Evolutionary conservation across 2,113 vertebrate genomes (phyloP).

Genomic region (Macrotus californicus): DNA sequence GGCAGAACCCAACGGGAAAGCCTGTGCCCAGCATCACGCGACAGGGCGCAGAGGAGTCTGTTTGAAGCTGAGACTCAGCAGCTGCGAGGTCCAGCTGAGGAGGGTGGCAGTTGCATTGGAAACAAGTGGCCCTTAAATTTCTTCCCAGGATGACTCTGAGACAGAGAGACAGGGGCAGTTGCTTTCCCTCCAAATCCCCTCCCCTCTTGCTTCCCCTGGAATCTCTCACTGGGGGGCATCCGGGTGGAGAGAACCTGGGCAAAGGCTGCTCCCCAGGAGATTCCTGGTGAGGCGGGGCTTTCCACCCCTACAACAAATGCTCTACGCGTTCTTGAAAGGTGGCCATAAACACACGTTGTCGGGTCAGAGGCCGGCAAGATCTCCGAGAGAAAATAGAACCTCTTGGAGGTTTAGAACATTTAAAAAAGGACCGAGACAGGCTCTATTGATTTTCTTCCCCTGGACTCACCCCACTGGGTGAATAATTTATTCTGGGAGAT

Average conservation of each 20-base stretch:
- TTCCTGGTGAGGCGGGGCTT: neutral
- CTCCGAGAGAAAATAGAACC: slow-evolving; percentile 31
- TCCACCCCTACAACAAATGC: neutral
- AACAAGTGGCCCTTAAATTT: slow-evolving; percentile 51
- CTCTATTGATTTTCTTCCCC: slow-evolving; percentile 53
- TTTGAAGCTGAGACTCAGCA: neutral
- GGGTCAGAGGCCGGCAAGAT: neutral
- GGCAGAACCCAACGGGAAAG: neutral
- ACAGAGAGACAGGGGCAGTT: neutral
- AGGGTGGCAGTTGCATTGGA: slow-evolving; percentile 35
- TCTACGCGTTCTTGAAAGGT: neutral
- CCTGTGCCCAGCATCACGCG: too few relatives aligned
- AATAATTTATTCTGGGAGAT: slow-evolving; percentile 63
- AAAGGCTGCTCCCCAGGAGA: neutral
- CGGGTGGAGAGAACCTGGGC: neutral
- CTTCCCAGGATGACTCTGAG: slow-evolving; percentile 11
- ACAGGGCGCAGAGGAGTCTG: neutral
- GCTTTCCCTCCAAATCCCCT: neutral
- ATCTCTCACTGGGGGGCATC: neutral
- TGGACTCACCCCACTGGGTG: neutral
- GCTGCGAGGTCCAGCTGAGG: neutral
- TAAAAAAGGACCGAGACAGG: slow-evolving; percentile 58
- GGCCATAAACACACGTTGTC: neutral
- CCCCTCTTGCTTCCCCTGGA: neutral
- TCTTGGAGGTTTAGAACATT: slow-evolving; percentile 50